A percentile compares a stretch with the other conserved stretches of the same genome.
Evolutionary conservation across 1,140 invertebrate genomes (phyloP).

Genomic region (Drosophila leontia): DNA sequence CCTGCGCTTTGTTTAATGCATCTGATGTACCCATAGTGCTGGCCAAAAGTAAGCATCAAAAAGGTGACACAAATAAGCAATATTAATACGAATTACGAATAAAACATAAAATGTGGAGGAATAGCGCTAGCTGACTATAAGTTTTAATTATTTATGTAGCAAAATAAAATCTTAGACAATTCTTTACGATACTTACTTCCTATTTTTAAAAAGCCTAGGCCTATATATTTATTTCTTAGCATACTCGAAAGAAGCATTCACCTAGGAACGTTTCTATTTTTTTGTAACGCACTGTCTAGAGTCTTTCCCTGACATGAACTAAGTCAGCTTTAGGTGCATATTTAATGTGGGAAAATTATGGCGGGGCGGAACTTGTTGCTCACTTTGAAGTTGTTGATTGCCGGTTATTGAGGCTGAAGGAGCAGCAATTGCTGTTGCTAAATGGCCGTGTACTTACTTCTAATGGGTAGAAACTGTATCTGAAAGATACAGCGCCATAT

Average conservation of each 20-base stretch:
- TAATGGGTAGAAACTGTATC: conserved; percentile 53
- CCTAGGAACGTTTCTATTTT: neutral
- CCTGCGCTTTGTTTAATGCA: conserved; percentile 51
- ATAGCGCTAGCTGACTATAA: too few species aligned
- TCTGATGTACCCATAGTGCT: conserved; percentile 23
- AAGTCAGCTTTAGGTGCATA: conserved; percentile 54
- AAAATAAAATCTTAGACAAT: neutral
- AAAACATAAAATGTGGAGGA: neutral
- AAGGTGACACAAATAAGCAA: neutral
- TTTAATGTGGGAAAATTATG: conserved; percentile 77
- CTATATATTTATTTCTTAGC: neutral
- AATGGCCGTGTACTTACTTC: conserved; percentile 56
- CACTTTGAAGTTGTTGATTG: conserved; percentile 62
- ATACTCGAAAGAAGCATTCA: neutral
- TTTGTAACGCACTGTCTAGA: conserved; percentile 14
- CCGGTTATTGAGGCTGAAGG: conserved; percentile 17
- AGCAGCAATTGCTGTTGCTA: conserved; percentile 23
- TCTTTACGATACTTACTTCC: neutral
- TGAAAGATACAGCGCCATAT: conserved; percentile 23
- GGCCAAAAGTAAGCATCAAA: neutral
- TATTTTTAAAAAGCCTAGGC: neutral
- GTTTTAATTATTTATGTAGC: too few species aligned
- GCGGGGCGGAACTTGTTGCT: conserved; percentile 43
- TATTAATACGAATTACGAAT: neutral
- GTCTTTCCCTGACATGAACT: conserved; percentile 12